These are phyloP conservation scores for Magallana ariakensis DNA, from an alignment of 1,140 invertebrate genomes.

Conservation along the genomic window DNA sequence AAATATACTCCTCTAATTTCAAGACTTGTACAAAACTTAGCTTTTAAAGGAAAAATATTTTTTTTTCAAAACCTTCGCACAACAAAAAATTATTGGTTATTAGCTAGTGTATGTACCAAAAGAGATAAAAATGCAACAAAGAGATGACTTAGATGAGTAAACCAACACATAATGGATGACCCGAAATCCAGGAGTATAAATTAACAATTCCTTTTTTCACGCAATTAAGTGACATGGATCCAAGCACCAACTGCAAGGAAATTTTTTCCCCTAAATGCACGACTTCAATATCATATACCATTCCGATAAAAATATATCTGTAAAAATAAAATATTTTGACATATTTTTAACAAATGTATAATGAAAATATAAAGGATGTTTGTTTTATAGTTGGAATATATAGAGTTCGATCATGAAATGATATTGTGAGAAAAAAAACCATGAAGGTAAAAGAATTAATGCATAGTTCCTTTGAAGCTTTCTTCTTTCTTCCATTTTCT, in stretches of 20 bases:
- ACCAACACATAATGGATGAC: no score
- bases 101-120: no score
- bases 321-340: constrained; percentile 28
- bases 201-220: no score
- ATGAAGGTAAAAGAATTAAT: background rate
- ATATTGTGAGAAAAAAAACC: background rate
- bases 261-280: background rate
- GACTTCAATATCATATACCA: background rate
- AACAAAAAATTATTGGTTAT: no score
- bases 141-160: no score
- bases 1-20: no score
- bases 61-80: no score
- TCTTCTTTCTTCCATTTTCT: background rate
- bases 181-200: no score
- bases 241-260: background rate
- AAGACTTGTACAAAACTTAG: no score
- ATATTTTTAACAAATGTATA: constrained; percentile 10
- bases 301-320: background rate
- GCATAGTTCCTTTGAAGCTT: background rate
- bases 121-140: no score
- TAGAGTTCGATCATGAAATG: background rate
- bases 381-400: background rate
- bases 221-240: background rate
- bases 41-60: no score
- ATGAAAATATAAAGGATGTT: constrained; percentile 10